Percentiles rank a stretch among this genome's conserved stretches.
phyloP scores from a whole-genome alignment of 2,888 invertebrate genomes.

The Anthophora plumipes region DNA sequence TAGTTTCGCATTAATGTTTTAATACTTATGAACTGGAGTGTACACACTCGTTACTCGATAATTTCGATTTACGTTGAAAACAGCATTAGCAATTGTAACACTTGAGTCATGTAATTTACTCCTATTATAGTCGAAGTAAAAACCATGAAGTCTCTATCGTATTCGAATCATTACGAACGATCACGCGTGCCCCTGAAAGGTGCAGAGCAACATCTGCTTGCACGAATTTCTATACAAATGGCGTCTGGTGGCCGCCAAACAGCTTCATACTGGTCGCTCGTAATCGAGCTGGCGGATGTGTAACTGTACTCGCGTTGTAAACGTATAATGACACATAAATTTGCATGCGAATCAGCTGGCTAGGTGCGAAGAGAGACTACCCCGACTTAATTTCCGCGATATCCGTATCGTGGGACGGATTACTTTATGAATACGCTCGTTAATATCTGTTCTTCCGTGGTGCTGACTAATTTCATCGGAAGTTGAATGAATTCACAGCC shows the following conservation, averaged over 20 bases:
- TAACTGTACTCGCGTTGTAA: conserved; percentile 52
- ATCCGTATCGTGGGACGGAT: conserved; percentile 18
- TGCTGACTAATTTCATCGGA: conserved; percentile 16
- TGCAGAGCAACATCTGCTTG: too few relatives aligned
- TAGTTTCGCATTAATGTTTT: too few relatives aligned
- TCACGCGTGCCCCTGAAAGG: too few relatives aligned
- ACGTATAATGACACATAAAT: conserved; percentile 56
- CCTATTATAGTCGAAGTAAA: too few relatives aligned
- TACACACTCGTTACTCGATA: too few relatives aligned
- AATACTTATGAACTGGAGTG: too few relatives aligned
- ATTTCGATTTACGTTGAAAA: too few relatives aligned
- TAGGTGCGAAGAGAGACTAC: conserved; percentile 19
- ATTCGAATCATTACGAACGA: too few relatives aligned
- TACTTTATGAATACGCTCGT: neutral
- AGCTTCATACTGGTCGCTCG: neutral
- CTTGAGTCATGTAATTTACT: too few relatives aligned
- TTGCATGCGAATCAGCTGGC: conserved; percentile 42
- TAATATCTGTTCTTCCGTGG: conserved; percentile 9
- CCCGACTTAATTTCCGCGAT: conserved; percentile 26
- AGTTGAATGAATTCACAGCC: neutral
- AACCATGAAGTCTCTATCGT: too few relatives aligned
- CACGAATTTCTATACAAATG: neutral
- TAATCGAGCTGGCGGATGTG: conserved; percentile 2
- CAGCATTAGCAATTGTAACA: too few relatives aligned
- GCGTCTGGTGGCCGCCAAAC: neutral